Evolutionary conservation across 2,113 vertebrate genomes (phyloP).

Genomic region (Choloepus hoffmanni): DNA sequence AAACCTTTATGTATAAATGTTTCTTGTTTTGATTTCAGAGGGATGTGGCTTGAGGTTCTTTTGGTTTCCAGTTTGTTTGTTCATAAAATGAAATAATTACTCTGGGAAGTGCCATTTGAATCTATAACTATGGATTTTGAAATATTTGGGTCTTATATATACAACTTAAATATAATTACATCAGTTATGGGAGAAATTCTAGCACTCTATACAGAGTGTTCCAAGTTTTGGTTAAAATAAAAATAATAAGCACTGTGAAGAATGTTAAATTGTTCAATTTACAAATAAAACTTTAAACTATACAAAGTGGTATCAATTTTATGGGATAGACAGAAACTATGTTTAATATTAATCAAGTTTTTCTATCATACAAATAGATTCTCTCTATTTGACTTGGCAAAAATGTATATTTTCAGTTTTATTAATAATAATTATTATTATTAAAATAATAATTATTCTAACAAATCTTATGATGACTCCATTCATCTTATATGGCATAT

Average conservation of each 20-base stretch:
- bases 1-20: neutral
- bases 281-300: slow-evolving; percentile 31
- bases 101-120: slow-evolving; percentile 2
- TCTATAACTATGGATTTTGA: neutral
- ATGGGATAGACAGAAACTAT: neutral
- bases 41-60: neutral
- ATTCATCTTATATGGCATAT: neutral
- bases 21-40: neutral
- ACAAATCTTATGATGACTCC: slow-evolving; percentile 36
- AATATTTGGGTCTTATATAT: neutral
- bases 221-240: neutral
- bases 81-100: slow-evolving; percentile 33
- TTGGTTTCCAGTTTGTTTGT: neutral
- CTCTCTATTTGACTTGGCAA: slow-evolving; percentile 11
- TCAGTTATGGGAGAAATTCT: neutral
- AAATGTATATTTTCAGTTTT: neutral
- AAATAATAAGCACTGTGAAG: neutral
- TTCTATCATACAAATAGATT: neutral
- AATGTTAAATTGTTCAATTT: slow-evolving; percentile 32
- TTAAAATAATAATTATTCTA: neutral
- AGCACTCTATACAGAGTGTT: neutral
- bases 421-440: neutral
- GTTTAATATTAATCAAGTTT: neutral
- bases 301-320: neutral
- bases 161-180: neutral